phyloP scores from a whole-genome alignment of 2,797 vertebrate species.

The Eleutherodactylus coqui region DNA sequence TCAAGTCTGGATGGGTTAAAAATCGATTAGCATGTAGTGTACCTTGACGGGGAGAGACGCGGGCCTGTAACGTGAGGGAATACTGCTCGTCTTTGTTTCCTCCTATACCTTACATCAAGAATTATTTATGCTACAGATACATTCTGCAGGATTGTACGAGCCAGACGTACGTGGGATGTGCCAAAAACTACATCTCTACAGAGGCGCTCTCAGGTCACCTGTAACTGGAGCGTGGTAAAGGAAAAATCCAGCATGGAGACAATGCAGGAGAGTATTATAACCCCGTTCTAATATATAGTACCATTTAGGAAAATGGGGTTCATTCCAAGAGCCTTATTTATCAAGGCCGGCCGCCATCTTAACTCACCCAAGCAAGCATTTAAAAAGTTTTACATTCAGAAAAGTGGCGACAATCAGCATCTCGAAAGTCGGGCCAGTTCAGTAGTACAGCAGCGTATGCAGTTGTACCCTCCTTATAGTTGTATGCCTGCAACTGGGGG shows the following conservation, averaged over 20 bases:
- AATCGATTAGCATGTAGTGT: conserved; percentile 43
- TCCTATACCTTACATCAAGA: not conserved
- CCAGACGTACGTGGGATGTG: not conserved
- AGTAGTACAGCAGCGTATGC: too few species aligned
- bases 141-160: not conserved
- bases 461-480: too few species aligned
- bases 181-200: conserved; percentile 15
- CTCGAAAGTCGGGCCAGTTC: not conserved
- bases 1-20: conserved; percentile 64
- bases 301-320: not conserved
- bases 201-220: conserved; percentile 18
- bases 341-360: not conserved
- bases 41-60: not conserved
- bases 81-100: conserved; percentile 3
- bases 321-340: too few species aligned
- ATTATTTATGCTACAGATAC: conserved; percentile 24
- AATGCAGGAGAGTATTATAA: not conserved
- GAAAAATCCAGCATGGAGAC: not conserved
- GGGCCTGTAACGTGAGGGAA: not conserved
- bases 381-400: not conserved
- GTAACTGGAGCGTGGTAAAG: not conserved
- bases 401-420: not conserved
- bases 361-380: not conserved
- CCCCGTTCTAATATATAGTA: too few species aligned
- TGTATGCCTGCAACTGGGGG: too few species aligned